Evolutionary conservation across 2,797 vertebrate genomes (phyloP).

Genomic region (Gallinago nigripennis): DNA sequence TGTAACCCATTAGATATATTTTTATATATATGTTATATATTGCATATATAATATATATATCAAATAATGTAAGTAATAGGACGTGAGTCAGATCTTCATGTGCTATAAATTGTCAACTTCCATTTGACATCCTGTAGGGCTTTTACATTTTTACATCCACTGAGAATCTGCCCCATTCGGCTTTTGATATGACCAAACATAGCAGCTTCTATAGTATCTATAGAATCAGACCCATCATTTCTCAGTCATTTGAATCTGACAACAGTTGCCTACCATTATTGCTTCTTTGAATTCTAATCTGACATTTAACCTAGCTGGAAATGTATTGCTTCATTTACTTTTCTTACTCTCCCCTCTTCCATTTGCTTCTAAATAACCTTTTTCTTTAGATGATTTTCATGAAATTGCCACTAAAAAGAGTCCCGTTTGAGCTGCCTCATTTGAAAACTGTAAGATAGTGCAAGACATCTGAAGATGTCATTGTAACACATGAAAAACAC

Average conservation of each 20-base stretch:
- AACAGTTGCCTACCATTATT: neutral
- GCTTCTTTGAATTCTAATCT: slow-evolving; percentile 56
- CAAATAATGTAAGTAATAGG: neutral
- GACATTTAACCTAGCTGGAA: slow-evolving; percentile 55
- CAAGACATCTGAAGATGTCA: slow-evolving; percentile 64
- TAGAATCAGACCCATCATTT: neutral
- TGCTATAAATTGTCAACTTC: neutral
- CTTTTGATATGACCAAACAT: neutral
- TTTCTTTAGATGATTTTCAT: slow-evolving; percentile 58
- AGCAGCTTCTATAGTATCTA: neutral
- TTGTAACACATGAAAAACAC: slow-evolving; percentile 65
- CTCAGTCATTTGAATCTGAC: neutral
- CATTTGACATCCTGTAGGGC: neutral
- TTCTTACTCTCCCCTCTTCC: neutral
- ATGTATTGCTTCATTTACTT: slow-evolving; percentile 43
- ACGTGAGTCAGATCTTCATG: neutral
- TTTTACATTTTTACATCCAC: neutral
- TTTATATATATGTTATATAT: neutral
- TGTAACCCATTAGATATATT: neutral
- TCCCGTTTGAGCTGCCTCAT: slow-evolving; percentile 49
- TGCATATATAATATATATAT: neutral
- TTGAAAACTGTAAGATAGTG: slow-evolving; percentile 50
- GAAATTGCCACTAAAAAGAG: slow-evolving; percentile 67
- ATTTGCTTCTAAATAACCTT: slow-evolving; percentile 66
- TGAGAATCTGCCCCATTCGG: neutral